Evolutionary conservation across 1,140 invertebrate species (phyloP).

Genomic region (Procambarus virginalis): DNA sequence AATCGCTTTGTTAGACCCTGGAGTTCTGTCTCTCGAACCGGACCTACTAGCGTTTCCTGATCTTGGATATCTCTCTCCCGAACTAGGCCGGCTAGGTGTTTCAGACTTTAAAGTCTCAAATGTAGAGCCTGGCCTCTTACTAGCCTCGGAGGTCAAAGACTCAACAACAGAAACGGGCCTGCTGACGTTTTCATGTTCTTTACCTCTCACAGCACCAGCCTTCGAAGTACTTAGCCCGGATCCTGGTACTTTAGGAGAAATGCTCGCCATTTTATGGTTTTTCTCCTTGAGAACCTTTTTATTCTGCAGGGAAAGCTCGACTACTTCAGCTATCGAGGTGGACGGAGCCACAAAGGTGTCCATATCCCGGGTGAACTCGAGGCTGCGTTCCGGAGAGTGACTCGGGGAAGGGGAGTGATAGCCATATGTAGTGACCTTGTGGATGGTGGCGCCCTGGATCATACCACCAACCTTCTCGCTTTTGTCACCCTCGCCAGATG

Average conservation of each 20-base stretch:
- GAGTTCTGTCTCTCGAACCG: background rate
- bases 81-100: background rate
- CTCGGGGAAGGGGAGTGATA: background rate
- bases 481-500: background rate
- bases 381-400: background rate
- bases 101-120: background rate
- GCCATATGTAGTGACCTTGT: background rate
- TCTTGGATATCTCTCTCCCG: background rate
- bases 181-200: background rate
- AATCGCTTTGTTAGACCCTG: background rate
- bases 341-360: background rate
- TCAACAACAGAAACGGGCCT: background rate
- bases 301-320: constrained; percentile 15
- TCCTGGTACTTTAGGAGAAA: background rate
- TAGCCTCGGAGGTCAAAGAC: background rate
- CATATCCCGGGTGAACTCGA: background rate
- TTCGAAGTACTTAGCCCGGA: background rate
- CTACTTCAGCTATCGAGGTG: constrained; percentile 14
- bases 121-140: background rate
- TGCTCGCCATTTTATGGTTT: background rate
- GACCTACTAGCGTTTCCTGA: background rate
- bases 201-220: background rate
- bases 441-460: background rate
- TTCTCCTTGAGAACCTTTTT: background rate
- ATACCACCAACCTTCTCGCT: background rate